phyloP scores from a whole-genome alignment of 1,140 invertebrate genomes.

The Lordiphosa clarofinis region DNA sequence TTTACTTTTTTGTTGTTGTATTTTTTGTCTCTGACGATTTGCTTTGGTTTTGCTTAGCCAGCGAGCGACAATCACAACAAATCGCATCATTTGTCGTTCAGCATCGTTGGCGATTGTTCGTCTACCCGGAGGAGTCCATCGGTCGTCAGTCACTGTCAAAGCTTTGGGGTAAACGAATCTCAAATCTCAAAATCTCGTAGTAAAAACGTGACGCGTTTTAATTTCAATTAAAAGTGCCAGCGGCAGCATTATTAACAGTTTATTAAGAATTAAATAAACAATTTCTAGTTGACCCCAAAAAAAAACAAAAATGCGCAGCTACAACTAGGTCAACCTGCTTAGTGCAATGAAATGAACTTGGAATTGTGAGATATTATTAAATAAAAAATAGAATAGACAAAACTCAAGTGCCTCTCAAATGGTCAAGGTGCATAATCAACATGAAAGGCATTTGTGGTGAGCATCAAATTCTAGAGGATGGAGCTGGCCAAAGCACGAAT shows the following conservation, averaged over 20 bases:
- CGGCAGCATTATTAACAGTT: conserved; percentile 20
- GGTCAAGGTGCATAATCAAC: conserved; percentile 7
- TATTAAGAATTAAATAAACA: conserved; percentile 22
- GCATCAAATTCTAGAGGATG: conserved; percentile 32
- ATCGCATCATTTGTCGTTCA: conserved; percentile 65
- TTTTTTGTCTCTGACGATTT: conserved; percentile 9
- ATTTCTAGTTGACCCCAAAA: conserved; percentile 7
- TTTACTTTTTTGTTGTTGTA: conserved; percentile 25
- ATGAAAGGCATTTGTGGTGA: conserved; percentile 73
- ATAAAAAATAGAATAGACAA: background rate
- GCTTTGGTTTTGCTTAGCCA: conserved; percentile 19
- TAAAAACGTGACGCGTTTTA: conserved; percentile 11
- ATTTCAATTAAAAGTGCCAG: conserved; percentile 39
- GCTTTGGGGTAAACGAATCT: conserved; percentile 1
- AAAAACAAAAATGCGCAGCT: conserved; percentile 12
- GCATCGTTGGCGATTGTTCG: conserved; percentile 51
- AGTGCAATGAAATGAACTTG: conserved; percentile 53
- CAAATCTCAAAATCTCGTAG: no score
- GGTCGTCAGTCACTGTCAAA: conserved; percentile 3
- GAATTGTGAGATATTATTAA: conserved; percentile 11
- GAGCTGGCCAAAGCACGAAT: conserved; percentile 11
- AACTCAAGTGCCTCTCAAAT: conserved; percentile 11
- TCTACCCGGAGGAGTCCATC: conserved; percentile 12
- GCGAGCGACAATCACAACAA: conserved; percentile 42
- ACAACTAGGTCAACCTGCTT: conserved; percentile 54